phyloP scores from a whole-genome alignment of 2,797 vertebrate genomes.

The Eupleurogrammus muticus region DNA sequence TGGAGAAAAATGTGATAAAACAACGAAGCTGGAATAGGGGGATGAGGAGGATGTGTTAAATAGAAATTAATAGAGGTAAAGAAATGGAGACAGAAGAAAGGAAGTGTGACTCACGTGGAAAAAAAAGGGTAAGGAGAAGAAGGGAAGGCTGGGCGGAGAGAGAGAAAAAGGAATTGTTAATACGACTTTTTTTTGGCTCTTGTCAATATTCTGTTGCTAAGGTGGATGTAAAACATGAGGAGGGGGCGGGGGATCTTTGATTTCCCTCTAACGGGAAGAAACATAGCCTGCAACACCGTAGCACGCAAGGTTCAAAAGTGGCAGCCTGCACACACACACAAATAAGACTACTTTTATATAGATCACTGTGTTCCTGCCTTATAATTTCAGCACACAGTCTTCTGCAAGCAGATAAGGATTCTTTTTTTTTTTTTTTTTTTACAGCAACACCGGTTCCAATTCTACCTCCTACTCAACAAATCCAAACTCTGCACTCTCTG shows the following conservation, averaged over 20 bases:
- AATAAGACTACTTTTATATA: conserved; percentile 19
- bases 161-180: conserved; percentile 40
- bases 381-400: conserved; percentile 20
- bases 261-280: conserved; percentile 23
- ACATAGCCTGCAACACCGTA: conserved; percentile 26
- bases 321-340: conserved; percentile 13
- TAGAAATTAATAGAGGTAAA: conserved; percentile 16
- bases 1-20: conserved; percentile 39
- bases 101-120: conserved; percentile 13
- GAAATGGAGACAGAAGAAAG: conserved; percentile 9
- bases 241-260: conserved; percentile 21
- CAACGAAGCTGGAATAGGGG: conserved; percentile 13
- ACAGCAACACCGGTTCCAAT: not conserved
- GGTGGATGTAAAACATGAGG: conserved; percentile 20
- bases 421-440: not conserved
- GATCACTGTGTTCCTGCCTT: conserved; percentile 35
- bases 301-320: conserved; percentile 23
- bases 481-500: conserved; percentile 5
- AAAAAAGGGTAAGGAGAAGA: conserved; percentile 9
- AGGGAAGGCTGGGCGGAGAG: conserved; percentile 10
- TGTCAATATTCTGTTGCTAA: conserved; percentile 25
- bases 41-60: conserved; percentile 8
- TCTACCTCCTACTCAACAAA: conserved; percentile 19
- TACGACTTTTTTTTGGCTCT: conserved; percentile 15
- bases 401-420: conserved; percentile 19